Percentiles rank a stretch among this genome's conserved stretches.
Conservation (phyloP, 2,797 vertebrate genomes). For the Rallus crepitans region DNA sequence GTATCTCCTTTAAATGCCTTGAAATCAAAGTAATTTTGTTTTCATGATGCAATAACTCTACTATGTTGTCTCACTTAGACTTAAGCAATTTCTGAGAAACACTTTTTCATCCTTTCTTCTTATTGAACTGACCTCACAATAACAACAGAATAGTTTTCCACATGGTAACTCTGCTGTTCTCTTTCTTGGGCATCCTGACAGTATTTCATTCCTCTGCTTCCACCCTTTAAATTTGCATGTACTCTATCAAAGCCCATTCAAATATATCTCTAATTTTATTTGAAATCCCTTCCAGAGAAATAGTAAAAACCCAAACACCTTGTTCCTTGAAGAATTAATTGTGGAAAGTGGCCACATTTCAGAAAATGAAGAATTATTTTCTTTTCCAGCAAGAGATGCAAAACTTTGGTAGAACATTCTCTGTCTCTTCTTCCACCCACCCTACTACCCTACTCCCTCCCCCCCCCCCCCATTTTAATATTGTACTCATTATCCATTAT, state of each 20-base stretch:
- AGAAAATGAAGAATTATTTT: accelerated
- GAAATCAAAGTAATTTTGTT: conserved; percentile 11
- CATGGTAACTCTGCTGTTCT: background rate
- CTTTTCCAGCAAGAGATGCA: background rate
- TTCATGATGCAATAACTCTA: background rate
- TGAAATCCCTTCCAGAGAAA: background rate
- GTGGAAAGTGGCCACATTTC: accelerated
- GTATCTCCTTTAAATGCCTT: background rate
- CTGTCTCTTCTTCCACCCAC: too few relatives aligned
- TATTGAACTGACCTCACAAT: background rate
- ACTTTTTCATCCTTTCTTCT: background rate
- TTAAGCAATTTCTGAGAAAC: background rate
- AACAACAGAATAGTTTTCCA: background rate
- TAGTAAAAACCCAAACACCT: background rate
- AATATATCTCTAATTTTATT: background rate
- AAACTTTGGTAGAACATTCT: background rate
- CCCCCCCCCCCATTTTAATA: background rate
- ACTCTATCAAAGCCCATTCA: background rate
- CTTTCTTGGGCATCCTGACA: background rate
- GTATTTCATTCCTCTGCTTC: background rate
- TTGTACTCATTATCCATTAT: background rate
- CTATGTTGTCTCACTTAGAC: background rate
- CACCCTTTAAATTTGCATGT: background rate
- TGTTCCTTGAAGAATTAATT: background rate
- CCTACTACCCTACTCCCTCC: too few relatives aligned